A percentile compares a stretch with the other conserved stretches of the same genome.
phyloP scores from a whole-genome alignment of 2,888 invertebrate species.

The Trisateles emortualis region DNA sequence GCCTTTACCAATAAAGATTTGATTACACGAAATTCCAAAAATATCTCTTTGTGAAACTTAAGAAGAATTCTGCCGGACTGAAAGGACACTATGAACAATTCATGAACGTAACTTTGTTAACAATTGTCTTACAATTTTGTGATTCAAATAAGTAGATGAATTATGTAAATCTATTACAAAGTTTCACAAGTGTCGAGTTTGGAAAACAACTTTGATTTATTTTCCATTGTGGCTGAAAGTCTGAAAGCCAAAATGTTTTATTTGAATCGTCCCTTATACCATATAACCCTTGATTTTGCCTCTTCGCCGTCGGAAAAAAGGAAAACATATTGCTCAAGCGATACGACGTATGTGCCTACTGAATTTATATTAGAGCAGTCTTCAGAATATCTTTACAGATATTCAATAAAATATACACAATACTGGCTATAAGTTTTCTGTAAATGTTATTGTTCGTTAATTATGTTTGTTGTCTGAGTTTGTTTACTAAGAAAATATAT shows the following conservation, averaged over 20 bases:
- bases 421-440: slow-evolving; percentile 14
- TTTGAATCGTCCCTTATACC: slow-evolving; percentile 12
- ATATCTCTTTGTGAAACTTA: background rate
- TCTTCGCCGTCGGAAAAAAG: slow-evolving; percentile 7
- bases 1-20: slow-evolving; percentile 17
- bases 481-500: too few relatives aligned
- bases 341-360: slow-evolving; percentile 27
- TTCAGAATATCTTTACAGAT: slow-evolving; percentile 20
- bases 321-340: slow-evolving; percentile 25
- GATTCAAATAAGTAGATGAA: slow-evolving; percentile 24
- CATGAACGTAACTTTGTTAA: slow-evolving; percentile 15
- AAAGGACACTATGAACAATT: slow-evolving; percentile 13
- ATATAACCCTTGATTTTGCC: slow-evolving; percentile 16
- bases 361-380: slow-evolving; percentile 30
- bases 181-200: slow-evolving; percentile 11
- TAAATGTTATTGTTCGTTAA: slow-evolving; percentile 9
- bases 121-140: slow-evolving; percentile 20
- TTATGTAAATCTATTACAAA: slow-evolving; percentile 17
- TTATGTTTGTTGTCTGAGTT: background rate
- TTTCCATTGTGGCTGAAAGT: background rate
- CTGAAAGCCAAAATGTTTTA: slow-evolving; percentile 16
- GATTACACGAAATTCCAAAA: slow-evolving; percentile 13
- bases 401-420: slow-evolving; percentile 27
- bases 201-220: slow-evolving; percentile 26
- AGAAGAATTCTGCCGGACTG: background rate